These are phyloP conservation scores for Platysternon megacephalum DNA, from an alignment of 2,113 vertebrate genomes.

Conservation along the genomic window DNA sequence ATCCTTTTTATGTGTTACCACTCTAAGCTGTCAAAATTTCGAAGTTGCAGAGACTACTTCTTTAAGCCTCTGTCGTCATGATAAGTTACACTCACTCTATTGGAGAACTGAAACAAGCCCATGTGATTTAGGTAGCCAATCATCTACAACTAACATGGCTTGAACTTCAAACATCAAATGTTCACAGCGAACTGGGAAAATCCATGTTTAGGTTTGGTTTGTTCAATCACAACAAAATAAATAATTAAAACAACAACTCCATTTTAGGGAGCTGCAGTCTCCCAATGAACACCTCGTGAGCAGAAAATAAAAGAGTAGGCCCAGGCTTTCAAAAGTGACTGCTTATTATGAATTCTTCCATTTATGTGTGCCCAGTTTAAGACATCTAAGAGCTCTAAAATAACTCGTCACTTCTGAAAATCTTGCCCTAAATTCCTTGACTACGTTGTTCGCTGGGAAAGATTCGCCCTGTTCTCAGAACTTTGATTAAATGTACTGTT, in stretches of 20 bases:
- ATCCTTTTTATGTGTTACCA: not conserved
- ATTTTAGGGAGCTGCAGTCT: not conserved
- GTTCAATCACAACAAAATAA: not conserved
- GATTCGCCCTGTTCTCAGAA: rapidly evolving
- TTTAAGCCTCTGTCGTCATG: not conserved
- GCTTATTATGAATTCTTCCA: not conserved
- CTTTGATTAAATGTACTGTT: not conserved
- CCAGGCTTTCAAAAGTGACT: not conserved
- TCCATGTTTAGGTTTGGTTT: not conserved
- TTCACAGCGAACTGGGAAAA: not conserved
- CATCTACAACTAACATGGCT: not conserved
- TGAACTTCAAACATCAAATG: not conserved
- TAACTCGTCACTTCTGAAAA: not conserved
- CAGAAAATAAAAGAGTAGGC: not conserved
- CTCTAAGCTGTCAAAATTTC: not conserved
- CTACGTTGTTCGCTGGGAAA: not conserved
- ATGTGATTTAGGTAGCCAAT: not conserved
- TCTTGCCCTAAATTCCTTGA: rapidly evolving
- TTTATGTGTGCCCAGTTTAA: not conserved
- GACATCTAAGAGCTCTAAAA: not conserved
- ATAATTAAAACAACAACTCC: not conserved
- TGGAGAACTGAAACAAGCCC: not conserved
- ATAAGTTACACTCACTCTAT: rapidly evolving
- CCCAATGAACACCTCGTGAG: not conserved
- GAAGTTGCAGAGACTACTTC: not conserved